Evolutionary conservation across 2,797 vertebrate genomes (phyloP), one percentile per base, ranked within the genome.

Genomic region (Chromis chromis): DNA sequence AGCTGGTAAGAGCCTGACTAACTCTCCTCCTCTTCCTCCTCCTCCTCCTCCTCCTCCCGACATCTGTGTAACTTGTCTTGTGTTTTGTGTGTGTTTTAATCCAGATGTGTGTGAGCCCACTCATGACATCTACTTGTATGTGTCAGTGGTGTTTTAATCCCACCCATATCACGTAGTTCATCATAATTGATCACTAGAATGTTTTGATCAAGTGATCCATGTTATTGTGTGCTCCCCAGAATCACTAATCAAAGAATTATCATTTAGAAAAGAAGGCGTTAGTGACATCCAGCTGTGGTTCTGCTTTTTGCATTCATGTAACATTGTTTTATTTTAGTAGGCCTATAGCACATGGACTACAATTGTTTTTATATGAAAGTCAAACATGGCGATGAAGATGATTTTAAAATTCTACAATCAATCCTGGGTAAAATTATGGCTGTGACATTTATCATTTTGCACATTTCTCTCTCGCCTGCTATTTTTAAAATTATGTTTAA

Each of bases 1-100:
- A 99, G 96, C 97, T 99, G 97, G 97, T 99, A 99, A 99, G 95
- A 96, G 94, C 94, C 91, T 91, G 84, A 88, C 90, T 94, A 91
- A 91, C 92, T 68, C 76, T 66, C 86, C 77, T 66, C 82, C 74
- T 74, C 79, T 36, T 78, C 49, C 81, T 58, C 81, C 55, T 58
- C 62, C 25, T 55, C 56, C 62, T 48, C 67, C 52, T 56, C 55
- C 58, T 53, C 74, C 55, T 71, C 56, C 65, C 53, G 25, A 27
- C 76, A 77, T 88, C 61, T 70, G 46, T 81, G 65, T 74, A 78
- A 63, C 72, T 36, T 44, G 74, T 85, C 56, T 82, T 61, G 55
- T 85, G 64, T 74, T 79, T 40, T 67, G 70, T 79, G 65, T 76
- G 74, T 77, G 21, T 64, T 48, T 59, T 53, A 60, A 28, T 72